Conservation (phyloP, 2,888 invertebrate species). For the Oxystoma pomonae region DNA sequence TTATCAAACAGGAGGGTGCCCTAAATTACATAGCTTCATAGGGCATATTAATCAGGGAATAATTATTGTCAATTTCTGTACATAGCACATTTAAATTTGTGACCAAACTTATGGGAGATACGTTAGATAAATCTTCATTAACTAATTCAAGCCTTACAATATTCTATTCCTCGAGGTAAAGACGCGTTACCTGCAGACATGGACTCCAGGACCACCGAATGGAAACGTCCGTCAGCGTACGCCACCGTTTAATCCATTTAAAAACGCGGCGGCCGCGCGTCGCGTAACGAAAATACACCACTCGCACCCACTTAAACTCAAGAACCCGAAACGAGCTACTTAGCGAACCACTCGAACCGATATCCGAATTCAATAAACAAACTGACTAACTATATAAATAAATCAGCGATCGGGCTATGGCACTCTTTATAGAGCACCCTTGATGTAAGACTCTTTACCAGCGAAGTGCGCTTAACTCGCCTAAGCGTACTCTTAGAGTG, state of each 20-base stretch:
- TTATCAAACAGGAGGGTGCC: too few species aligned
- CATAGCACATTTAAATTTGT: too few species aligned
- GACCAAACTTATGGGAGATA: too few species aligned
- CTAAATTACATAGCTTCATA: too few species aligned
- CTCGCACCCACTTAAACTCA: constrained; percentile 30
- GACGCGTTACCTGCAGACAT: constrained; percentile 45
- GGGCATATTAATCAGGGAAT: too few species aligned
- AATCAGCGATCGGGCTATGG: constrained; percentile 51
- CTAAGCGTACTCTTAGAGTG: constrained; percentile 51
- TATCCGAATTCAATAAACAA: constrained; percentile 51
- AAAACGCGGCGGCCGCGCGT: constrained; percentile 22
- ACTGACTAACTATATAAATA: constrained; percentile 52
- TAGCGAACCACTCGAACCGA: constrained; percentile 41
- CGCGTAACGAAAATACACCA: constrained; percentile 25
- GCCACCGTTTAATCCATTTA: constrained; percentile 23
- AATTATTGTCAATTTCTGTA: too few species aligned
- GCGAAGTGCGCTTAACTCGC: constrained; percentile 52
- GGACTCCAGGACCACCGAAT: constrained; percentile 43
- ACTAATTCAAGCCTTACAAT: too few species aligned
- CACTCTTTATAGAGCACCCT: constrained; percentile 48
- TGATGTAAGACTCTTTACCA: constrained; percentile 52
- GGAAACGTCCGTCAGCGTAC: constrained; percentile 49
- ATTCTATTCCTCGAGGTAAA: too few species aligned
- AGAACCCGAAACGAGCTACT: constrained; percentile 41
- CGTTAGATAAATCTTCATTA: too few species aligned